Percentiles rank a stretch among this genome's conserved stretches.
These are phyloP conservation scores for Leptura quadrifasciata DNA, from an alignment of 2,888 invertebrate genomes.

Conservation along the genomic window DNA sequence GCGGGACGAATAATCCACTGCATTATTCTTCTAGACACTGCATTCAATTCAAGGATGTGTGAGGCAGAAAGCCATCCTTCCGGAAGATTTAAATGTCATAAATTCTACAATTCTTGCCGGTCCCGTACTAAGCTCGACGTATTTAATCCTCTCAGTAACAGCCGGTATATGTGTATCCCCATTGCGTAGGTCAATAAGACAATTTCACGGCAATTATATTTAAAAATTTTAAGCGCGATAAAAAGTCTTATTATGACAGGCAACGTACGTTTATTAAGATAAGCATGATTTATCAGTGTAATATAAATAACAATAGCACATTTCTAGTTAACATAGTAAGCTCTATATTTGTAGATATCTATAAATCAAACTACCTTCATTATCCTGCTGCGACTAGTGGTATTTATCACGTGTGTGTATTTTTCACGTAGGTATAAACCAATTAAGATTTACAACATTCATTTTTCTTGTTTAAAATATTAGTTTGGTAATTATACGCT, in stretches of 20 bases:
- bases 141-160: neutral
- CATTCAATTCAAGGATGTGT: too few species aligned
- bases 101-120: too few species aligned
- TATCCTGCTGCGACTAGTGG: neutral
- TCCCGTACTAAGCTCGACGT: neutral
- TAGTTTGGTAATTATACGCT: neutral
- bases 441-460: constrained; percentile 28
- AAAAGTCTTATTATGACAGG: constrained; percentile 24
- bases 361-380: constrained; percentile 26
- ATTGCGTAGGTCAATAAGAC: constrained; percentile 5
- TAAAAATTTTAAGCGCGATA: constrained; percentile 16
- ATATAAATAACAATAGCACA: constrained; percentile 26
- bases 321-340: constrained; percentile 26
- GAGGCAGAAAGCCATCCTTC: too few species aligned
- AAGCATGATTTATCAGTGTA: constrained; percentile 33
- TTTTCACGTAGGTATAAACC: constrained; percentile 24
- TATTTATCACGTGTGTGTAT: constrained; percentile 27
- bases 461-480: constrained; percentile 12
- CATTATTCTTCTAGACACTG: too few species aligned
- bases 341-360: constrained; percentile 26
- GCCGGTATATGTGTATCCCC: neutral
- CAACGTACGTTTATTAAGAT: constrained; percentile 32
- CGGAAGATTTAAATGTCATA: too few species aligned
- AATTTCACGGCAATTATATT: constrained; percentile 1
- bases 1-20: too few species aligned